Conservation (phyloP, 2,113 vertebrate genomes). For the Platichthys stellatus region DNA sequence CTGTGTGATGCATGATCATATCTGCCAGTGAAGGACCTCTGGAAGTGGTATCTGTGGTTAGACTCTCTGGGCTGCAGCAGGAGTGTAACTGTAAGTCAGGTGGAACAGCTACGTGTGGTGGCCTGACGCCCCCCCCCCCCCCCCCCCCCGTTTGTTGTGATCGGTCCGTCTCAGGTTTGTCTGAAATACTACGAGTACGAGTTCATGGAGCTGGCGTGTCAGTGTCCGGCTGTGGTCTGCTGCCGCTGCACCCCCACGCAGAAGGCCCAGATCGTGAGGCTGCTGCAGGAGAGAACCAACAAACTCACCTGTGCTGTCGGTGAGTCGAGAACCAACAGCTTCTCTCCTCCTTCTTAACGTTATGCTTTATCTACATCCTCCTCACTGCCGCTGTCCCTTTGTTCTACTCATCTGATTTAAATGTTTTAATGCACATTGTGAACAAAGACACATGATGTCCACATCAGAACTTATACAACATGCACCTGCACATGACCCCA, state of each 20-base stretch:
- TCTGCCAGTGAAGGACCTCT: constrained; percentile 27
- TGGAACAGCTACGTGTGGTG: constrained; percentile 5
- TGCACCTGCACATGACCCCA: too few relatives aligned
- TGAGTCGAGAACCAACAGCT: constrained; percentile 63
- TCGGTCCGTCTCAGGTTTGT: constrained; percentile 85
- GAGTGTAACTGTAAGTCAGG: constrained; percentile 48
- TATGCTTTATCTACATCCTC: not conserved
- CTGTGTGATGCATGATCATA: constrained; percentile 42
- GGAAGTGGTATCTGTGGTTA: constrained; percentile 69
- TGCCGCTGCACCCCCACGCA: constrained; percentile 95
- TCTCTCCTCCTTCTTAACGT: not conserved
- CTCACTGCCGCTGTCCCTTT: not conserved
- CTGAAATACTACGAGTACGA: constrained; percentile 97
- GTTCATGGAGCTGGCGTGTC: constrained; percentile 98
- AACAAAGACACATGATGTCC: too few relatives aligned
- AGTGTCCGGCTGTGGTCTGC: constrained; percentile 95
- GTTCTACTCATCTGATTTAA: too few relatives aligned
- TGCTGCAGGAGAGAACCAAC: constrained; percentile 94
- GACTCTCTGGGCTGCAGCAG: constrained; percentile 24
- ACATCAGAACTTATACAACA: too few relatives aligned
- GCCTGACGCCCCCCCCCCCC: not conserved
- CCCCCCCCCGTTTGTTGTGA: not conserved
- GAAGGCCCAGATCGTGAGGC: constrained; percentile 94
- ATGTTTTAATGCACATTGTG: too few relatives aligned
- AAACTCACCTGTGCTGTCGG: constrained; percentile 96